Conservation (phyloP, 2,113 vertebrate genomes). For the Pica pica region DNA sequence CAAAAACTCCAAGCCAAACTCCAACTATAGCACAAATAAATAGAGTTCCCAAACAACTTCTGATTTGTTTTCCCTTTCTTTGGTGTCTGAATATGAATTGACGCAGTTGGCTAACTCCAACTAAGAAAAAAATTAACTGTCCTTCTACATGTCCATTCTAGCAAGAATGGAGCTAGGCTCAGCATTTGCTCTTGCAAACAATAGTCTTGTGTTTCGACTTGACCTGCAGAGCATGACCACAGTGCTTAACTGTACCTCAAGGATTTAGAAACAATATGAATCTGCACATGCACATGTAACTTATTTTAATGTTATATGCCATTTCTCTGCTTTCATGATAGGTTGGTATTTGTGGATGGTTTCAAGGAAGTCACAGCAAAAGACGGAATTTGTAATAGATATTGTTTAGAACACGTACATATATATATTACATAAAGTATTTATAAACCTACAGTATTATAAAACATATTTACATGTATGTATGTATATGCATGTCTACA, state of each 20-base stretch:
- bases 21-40: neutral
- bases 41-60: neutral
- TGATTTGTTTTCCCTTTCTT: neutral
- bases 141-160: neutral
- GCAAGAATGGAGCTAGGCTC: neutral
- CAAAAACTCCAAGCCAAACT: neutral
- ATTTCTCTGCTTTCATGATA: neutral
- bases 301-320: neutral
- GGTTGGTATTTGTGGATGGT: neutral
- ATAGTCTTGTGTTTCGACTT: neutral
- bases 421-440: neutral
- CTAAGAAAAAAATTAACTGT: neutral
- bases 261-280: neutral
- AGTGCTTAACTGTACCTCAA: neutral
- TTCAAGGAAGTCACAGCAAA: neutral
- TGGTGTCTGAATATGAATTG: neutral
- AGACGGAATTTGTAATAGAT: neutral
- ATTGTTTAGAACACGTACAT: neutral
- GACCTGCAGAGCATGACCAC: neutral
- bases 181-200: neutral
- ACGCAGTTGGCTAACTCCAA: neutral
- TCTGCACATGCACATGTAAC: fast-evolving
- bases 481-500: neutral
- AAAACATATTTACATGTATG: neutral
- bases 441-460: neutral